Conservation (phyloP, 64 coral and sea anemone genomes). For the Actinia equina region DNA sequence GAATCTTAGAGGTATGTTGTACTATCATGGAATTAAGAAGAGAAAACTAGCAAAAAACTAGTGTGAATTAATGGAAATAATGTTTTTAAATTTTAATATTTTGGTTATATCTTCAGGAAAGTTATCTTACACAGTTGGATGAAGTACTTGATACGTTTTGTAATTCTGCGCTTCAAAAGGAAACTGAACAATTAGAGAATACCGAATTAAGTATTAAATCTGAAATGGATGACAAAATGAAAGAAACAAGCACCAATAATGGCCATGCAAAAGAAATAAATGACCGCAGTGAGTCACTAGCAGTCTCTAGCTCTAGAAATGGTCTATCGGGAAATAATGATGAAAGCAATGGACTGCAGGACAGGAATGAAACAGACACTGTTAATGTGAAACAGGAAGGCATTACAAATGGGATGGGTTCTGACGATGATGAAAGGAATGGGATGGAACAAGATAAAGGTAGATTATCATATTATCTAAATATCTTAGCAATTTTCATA, state of each 20-base stretch:
- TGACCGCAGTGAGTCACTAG: background rate
- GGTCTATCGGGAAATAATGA: background rate
- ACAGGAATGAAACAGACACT: background rate
- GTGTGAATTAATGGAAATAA: too few relatives aligned
- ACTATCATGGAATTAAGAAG: too few relatives aligned
- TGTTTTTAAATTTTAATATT: too few relatives aligned
- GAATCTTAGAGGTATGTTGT: background rate
- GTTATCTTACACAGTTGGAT: background rate
- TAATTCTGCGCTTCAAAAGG: background rate
- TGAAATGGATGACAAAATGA: slow-evolving; percentile 6
- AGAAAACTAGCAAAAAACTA: too few relatives aligned
- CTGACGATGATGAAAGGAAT: background rate
- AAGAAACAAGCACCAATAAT: background rate
- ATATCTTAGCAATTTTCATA: too few relatives aligned
- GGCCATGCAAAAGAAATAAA: background rate
- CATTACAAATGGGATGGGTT: background rate
- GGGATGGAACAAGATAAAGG: background rate
- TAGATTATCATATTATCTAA: too few relatives aligned
- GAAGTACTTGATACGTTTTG: background rate
- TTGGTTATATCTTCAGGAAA: background rate
- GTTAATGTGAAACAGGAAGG: background rate
- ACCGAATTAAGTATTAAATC: background rate
- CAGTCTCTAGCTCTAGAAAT: background rate
- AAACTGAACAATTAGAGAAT: background rate
- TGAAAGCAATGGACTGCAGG: background rate